These are phyloP conservation scores for Diaperis boleti DNA, from an alignment of 2,888 invertebrate species.

Conservation along the genomic window DNA sequence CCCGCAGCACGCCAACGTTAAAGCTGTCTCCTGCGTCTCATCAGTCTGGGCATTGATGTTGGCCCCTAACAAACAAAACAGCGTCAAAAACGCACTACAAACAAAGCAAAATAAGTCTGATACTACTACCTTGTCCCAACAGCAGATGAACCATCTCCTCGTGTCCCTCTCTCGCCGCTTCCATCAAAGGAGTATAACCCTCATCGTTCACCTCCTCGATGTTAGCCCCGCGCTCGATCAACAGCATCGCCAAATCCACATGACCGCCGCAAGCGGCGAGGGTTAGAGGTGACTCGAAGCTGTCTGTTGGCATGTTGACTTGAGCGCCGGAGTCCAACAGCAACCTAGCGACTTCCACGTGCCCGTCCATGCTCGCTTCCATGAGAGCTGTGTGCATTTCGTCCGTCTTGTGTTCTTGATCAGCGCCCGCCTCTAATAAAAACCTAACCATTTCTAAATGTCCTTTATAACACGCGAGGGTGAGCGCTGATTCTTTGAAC, in stretches of 20 bases:
- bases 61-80: slow-evolving; percentile 70
- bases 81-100: neutral
- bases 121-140: slow-evolving; percentile 79
- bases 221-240: slow-evolving; percentile 97
- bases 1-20: slow-evolving; percentile 94
- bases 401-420: slow-evolving; percentile 98
- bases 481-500: slow-evolving; percentile 98
- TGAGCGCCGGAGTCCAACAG: slow-evolving; percentile 97
- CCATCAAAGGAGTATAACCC: slow-evolving; percentile 99
- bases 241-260: slow-evolving; percentile 94
- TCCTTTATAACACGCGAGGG: slow-evolving; percentile 85
- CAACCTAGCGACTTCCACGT: slow-evolving; percentile 95
- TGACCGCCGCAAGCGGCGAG: slow-evolving; percentile 99
- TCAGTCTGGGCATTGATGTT: slow-evolving; percentile 99
- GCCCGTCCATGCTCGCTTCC: slow-evolving; percentile 99
- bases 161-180: slow-evolving; percentile 98
- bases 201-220: slow-evolving; percentile 99
- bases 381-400: slow-evolving; percentile 99
- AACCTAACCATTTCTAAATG: slow-evolving; percentile 98
- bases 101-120: neutral
- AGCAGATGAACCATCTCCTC: slow-evolving; percentile 97
- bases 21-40: slow-evolving; percentile 97
- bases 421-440: slow-evolving; percentile 94
- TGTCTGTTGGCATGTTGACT: slow-evolving; percentile 99
- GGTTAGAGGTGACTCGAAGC: slow-evolving; percentile 98